phyloP scores from a whole-genome alignment of 2,113 vertebrate species.

The Orthonyx spaldingii region DNA sequence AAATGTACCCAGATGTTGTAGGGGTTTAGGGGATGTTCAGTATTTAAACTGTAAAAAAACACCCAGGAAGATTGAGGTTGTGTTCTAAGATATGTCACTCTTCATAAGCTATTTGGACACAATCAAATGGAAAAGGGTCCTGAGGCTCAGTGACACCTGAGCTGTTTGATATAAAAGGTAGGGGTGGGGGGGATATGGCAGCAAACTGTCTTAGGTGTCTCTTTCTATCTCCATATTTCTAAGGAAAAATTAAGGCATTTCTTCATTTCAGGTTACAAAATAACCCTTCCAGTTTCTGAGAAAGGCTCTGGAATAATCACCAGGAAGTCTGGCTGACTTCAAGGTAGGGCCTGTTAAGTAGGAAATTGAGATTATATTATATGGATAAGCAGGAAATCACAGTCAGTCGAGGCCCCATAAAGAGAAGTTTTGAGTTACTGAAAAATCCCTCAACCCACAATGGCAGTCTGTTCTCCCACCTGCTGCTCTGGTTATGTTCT shows the following conservation, averaged over 20 bases:
- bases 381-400: not conserved
- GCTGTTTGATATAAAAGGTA: not conserved
- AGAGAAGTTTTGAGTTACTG: not conserved
- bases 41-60: not conserved
- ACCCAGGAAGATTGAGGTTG: not conserved
- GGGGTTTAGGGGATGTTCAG: not conserved
- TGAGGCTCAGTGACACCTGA: not conserved
- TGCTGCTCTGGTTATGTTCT: not conserved
- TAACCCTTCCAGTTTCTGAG: not conserved
- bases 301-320: not conserved
- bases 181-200: not conserved
- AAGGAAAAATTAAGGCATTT: not conserved
- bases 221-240: not conserved
- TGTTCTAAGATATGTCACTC: not conserved
- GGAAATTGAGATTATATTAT: not conserved
- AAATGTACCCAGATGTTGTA: conserved; percentile 27
- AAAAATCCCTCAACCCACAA: not conserved
- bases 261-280: not conserved
- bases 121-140: not conserved
- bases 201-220: not conserved
- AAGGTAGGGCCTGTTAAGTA: not conserved
- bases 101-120: not conserved
- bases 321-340: not conserved
- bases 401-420: not conserved
- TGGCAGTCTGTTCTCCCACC: not conserved